Evolutionary conservation across 2,888 invertebrate species (phyloP).

Genomic region (Xanthia togata): DNA sequence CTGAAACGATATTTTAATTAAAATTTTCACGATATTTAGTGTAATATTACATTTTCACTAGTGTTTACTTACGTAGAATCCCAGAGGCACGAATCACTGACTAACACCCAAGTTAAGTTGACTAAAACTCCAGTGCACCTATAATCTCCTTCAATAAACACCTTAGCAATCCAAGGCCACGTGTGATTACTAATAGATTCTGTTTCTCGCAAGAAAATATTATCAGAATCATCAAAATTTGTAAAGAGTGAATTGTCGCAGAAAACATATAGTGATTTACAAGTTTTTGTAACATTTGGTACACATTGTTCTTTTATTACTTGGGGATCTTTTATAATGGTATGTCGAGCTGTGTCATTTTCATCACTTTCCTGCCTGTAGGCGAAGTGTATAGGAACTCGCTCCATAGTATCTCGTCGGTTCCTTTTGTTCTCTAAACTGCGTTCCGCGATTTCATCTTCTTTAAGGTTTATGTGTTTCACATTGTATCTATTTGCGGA

Average conservation of each 20-base stretch:
- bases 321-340: conserved; percentile 81
- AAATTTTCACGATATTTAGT: neutral
- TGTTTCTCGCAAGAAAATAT: conserved; percentile 69
- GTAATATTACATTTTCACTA: neutral
- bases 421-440: conserved; percentile 69
- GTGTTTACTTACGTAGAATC: conserved; percentile 78
- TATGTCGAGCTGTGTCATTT: conserved; percentile 70
- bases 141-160: conserved; percentile 93
- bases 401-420: conserved; percentile 72
- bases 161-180: conserved; percentile 94
- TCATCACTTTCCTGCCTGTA: conserved; percentile 72
- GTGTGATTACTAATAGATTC: conserved; percentile 67
- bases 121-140: conserved; percentile 93
- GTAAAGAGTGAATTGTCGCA: conserved; percentile 87
- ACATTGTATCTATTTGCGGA: conserved; percentile 82
- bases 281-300: conserved; percentile 86
- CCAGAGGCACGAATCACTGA: conserved; percentile 90
- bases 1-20: conserved; percentile 79
- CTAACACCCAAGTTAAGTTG: conserved; percentile 92
- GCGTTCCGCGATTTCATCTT: conserved; percentile 70
- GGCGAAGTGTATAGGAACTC: conserved; percentile 78
- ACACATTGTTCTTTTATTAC: conserved; percentile 85
- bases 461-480: conserved; percentile 83
- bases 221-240: conserved; percentile 77
- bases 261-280: conserved; percentile 89